Percentiles rank a stretch among this genome's conserved stretches.
These are phyloP conservation scores for Myopa testacea DNA, from an alignment of 2,888 invertebrate species.

Conservation along the genomic window DNA sequence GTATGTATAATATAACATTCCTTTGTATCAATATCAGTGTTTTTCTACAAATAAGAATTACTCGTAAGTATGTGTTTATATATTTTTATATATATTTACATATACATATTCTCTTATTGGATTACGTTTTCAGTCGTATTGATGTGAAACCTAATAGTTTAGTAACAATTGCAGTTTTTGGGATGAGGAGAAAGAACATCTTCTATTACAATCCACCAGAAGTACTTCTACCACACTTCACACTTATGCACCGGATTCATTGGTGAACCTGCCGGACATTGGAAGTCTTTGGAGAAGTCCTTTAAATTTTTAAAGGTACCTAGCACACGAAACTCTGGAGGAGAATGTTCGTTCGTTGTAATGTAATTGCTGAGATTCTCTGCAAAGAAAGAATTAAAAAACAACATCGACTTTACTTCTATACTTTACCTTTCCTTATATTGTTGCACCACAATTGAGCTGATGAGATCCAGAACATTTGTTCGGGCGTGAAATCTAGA, in stretches of 20 bases:
- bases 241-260: constrained; percentile 95
- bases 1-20: too few species aligned
- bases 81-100: too few species aligned
- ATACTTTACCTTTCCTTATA: constrained; percentile 70
- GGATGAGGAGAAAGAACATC: too few species aligned
- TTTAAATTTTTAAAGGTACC: constrained; percentile 94
- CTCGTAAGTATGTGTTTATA: too few species aligned
- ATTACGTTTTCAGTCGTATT: too few species aligned
- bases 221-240: constrained; percentile 81
- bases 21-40: too few species aligned
- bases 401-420: not conserved
- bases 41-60: too few species aligned
- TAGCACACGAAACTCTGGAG: constrained; percentile 84
- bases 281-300: constrained; percentile 89
- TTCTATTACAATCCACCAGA: too few species aligned
- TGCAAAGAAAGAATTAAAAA: constrained; percentile 42
- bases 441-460: constrained; percentile 91
- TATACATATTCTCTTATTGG: too few species aligned
- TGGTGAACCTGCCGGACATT: constrained; percentile 84
- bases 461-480: constrained; percentile 86
- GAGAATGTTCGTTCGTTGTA: constrained; percentile 84
- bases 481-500: constrained; percentile 76
- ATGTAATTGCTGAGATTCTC: constrained; percentile 83
- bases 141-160: too few species aligned
- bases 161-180: too few species aligned